Conservation (phyloP, 2,888 invertebrate genomes). For the Ophion ventricosus region DNA sequence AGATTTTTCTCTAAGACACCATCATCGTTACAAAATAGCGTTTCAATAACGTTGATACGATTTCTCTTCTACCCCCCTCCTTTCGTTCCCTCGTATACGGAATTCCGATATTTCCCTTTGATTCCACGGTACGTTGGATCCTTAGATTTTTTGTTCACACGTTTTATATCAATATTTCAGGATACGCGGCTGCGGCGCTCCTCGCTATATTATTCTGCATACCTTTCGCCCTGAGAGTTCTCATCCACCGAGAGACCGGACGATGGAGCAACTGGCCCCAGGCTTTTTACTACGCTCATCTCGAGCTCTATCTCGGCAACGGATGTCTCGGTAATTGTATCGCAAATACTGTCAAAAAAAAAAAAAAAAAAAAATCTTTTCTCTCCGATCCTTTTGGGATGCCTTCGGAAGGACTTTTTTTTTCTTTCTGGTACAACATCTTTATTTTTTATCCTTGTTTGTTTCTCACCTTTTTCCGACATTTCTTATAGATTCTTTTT, state of each 20-base stretch:
- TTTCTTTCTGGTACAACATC: background rate
- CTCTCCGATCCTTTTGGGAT: too few species aligned
- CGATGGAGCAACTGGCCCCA: slow-evolving; percentile 87
- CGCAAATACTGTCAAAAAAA: background rate
- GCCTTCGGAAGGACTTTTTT: background rate
- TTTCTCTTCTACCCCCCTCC: background rate
- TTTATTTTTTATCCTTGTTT: background rate
- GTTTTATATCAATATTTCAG: slow-evolving; percentile 81
- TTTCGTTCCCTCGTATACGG: background rate
- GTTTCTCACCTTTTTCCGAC: background rate
- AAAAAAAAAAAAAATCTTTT: too few species aligned
- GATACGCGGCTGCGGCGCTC: slow-evolving; percentile 91
- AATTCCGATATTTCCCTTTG: slow-evolving; percentile 18
- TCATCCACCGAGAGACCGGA: slow-evolving; percentile 87
- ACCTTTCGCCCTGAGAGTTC: slow-evolving; percentile 88
- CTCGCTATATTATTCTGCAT: slow-evolving; percentile 89
- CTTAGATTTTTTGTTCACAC: slow-evolving; percentile 9
- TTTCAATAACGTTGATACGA: background rate
- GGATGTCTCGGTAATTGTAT: slow-evolving; percentile 86
- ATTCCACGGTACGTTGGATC: background rate
- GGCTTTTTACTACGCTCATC: slow-evolving; percentile 88
- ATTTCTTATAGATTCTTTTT: background rate
- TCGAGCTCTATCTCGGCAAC: slow-evolving; percentile 89
- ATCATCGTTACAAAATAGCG: background rate
- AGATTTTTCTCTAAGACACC: background rate